These are phyloP conservation scores for Myotis vivesi DNA, from an alignment of 2,797 vertebrate genomes.

Conservation along the genomic window DNA sequence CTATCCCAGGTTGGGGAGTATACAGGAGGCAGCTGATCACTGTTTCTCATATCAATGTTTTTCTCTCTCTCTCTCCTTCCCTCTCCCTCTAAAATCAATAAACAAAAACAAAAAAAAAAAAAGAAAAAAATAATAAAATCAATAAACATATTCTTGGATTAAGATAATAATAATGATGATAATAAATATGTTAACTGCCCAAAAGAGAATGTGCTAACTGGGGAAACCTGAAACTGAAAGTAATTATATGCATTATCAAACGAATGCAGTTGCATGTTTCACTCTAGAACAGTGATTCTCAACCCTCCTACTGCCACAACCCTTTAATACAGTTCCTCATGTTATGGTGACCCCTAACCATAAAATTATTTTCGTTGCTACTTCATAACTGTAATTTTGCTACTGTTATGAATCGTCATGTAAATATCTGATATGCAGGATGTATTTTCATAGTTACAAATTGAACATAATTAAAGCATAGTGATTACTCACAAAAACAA, in stretches of 20 bases:
- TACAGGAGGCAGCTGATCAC: background rate
- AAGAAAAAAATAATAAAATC: no score
- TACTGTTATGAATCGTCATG: no score
- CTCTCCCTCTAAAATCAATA: background rate
- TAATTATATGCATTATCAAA: background rate
- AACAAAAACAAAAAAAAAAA: no score
- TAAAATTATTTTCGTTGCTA: no score
- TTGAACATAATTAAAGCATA: no score
- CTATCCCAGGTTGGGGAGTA: background rate
- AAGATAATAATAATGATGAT: background rate
- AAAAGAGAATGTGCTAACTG: background rate
- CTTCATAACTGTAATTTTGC: no score
- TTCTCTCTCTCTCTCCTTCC: background rate
- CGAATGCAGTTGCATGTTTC: background rate
- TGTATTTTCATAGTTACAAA: no score
- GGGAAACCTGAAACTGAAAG: slow-evolving; percentile 25
- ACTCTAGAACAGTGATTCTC: background rate
- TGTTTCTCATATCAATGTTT: background rate
- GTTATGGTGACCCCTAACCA: no score
- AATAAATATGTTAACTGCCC: background rate
- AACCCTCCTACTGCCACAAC: no score
- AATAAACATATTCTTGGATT: background rate
- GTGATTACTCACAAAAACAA: no score
- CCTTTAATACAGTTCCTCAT: no score
- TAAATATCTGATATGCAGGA: no score